Percentiles rank a stretch among this genome's conserved stretches.
Evolutionary conservation across 1,140 invertebrate genomes (phyloP).

Genomic region (Anastrepha ludens): DNA sequence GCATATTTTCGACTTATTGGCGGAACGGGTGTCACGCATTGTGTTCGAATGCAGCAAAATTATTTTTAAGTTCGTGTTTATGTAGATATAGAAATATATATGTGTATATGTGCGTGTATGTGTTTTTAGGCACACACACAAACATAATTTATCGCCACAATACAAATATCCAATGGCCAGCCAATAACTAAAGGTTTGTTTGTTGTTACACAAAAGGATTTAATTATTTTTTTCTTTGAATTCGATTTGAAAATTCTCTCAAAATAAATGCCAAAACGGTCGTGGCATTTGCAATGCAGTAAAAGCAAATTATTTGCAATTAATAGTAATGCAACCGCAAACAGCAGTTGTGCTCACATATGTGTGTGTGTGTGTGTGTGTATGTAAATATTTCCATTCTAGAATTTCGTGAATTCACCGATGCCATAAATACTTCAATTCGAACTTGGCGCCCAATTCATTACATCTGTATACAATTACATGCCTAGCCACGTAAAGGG

Average conservation of each 20-base stretch:
- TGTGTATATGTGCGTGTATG: not conserved
- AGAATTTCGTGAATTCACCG: not conserved
- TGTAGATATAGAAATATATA: no score
- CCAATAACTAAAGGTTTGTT: not conserved
- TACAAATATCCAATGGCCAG: not conserved
- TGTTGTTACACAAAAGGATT: not conserved
- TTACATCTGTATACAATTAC: not conserved
- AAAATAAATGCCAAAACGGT: not conserved
- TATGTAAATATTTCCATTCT: not conserved
- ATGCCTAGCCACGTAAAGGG: not conserved
- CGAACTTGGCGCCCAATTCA: slow-evolving; percentile 12
- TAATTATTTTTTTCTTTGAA: not conserved
- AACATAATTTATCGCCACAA: slow-evolving; percentile 39
- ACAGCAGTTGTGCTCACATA: not conserved
- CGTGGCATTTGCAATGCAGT: not conserved
- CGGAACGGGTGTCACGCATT: not conserved
- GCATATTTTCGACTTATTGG: slow-evolving; percentile 47
- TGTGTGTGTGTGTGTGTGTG: not conserved
- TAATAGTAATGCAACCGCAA: slow-evolving; percentile 47
- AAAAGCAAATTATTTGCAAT: slow-evolving; percentile 32
- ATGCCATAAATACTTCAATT: slow-evolving; percentile 50
- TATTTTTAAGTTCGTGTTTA: not conserved
- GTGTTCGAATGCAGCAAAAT: not conserved
- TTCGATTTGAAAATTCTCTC: slow-evolving; percentile 43
- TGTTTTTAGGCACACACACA: not conserved